Conservation (phyloP, 2,888 invertebrate species). For the Mamestra brassicae region DNA sequence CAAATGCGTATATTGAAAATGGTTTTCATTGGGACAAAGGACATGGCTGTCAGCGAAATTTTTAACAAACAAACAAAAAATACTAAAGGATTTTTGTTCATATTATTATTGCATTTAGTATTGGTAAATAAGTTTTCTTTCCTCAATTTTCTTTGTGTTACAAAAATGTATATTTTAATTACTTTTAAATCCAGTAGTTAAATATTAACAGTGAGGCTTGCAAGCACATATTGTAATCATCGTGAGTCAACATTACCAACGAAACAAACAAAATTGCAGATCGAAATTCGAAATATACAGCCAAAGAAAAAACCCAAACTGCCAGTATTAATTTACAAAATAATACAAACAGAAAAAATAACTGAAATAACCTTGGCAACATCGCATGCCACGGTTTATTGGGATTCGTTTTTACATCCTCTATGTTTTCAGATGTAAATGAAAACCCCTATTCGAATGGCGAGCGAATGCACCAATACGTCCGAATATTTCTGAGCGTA, state of each 20-base stretch:
- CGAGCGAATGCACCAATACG: constrained; percentile 18
- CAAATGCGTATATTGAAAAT: constrained; percentile 20
- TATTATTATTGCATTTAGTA: background rate
- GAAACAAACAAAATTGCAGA: constrained; percentile 2
- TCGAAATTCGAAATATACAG: background rate
- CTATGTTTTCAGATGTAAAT: constrained; percentile 57
- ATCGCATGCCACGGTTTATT: constrained; percentile 49
- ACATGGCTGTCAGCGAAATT: background rate
- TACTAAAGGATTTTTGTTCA: background rate
- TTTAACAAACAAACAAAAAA: background rate
- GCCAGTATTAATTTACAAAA: constrained; percentile 29
- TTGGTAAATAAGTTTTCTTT: background rate
- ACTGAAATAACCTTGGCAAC: constrained; percentile 54
- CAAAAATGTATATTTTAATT: background rate
- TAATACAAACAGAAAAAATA: constrained; percentile 41
- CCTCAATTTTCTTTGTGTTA: too few relatives aligned
- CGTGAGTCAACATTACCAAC: background rate
- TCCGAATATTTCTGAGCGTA: constrained; percentile 24
- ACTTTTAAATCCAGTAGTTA: background rate
- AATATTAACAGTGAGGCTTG: background rate
- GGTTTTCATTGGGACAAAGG: background rate
- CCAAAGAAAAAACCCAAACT: background rate
- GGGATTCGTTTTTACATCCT: constrained; percentile 50
- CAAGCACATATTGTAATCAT: background rate
- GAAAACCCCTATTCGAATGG: constrained; percentile 35